Percentiles rank a stretch among this genome's conserved stretches.
These are phyloP conservation scores for Craniophora ligustri DNA, from an alignment of 2,888 invertebrate species.

Conservation along the genomic window DNA sequence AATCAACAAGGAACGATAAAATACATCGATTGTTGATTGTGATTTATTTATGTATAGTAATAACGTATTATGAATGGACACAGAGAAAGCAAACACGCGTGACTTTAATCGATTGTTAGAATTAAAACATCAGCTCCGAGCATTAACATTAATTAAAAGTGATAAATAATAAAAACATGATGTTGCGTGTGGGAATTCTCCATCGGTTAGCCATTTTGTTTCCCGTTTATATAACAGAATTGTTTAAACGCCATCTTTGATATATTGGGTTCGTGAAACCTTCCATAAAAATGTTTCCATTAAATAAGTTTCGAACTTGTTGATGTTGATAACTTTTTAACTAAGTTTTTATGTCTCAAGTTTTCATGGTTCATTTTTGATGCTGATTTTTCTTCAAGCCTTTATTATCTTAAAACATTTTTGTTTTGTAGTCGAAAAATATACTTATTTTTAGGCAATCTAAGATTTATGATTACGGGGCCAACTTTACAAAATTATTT, in stretches of 20 bases:
- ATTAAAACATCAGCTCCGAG: slow-evolving; percentile 57
- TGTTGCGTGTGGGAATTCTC: slow-evolving; percentile 49
- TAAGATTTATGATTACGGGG: not conserved
- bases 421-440: slow-evolving; percentile 10
- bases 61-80: slow-evolving; percentile 6
- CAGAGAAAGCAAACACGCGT: slow-evolving; percentile 63
- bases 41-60: not conserved
- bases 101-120: slow-evolving; percentile 53
- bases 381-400: slow-evolving; percentile 29
- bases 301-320: slow-evolving; percentile 27
- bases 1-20: not conserved
- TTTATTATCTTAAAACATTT: slow-evolving; percentile 28
- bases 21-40: not conserved
- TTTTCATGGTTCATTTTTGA: slow-evolving; percentile 45
- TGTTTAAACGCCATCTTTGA: slow-evolving; percentile 19
- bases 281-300: slow-evolving; percentile 28
- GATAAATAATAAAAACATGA: slow-evolving; percentile 49
- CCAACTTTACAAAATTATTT: too few relatives aligned
- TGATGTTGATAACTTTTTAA: slow-evolving; percentile 39
- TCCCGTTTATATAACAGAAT: slow-evolving; percentile 17
- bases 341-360: slow-evolving; percentile 39
- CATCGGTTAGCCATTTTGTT: slow-evolving; percentile 35
- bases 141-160: slow-evolving; percentile 65
- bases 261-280: slow-evolving; percentile 23
- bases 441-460: slow-evolving; percentile 1